phyloP scores from a whole-genome alignment of 2,113 vertebrate genomes.

The Vulpes lagopus region DNA sequence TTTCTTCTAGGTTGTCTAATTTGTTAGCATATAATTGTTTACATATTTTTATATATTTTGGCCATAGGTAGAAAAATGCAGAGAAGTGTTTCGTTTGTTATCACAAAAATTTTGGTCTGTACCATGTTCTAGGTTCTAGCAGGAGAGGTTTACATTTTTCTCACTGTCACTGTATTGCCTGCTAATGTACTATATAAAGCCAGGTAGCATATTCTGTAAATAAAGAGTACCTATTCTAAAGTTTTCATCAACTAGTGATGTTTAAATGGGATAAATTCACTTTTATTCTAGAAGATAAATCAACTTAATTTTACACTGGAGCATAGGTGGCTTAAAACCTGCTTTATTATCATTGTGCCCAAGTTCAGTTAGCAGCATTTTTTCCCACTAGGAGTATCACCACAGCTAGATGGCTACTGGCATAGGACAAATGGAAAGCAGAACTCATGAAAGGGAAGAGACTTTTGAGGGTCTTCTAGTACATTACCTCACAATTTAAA shows the following conservation, averaged over 20 bases:
- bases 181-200: constrained; percentile 51
- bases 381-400: not conserved
- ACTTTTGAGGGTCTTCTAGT: not conserved
- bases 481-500: not conserved
- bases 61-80: constrained; percentile 89
- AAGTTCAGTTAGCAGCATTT: not conserved
- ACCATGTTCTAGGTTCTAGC: constrained; percentile 88
- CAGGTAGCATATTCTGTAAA: not conserved
- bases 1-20: not conserved
- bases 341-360: not conserved
- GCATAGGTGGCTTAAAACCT: not conserved
- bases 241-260: not conserved
- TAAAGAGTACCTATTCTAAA: not conserved
- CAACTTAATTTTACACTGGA: not conserved
- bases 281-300: not conserved
- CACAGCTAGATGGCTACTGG: not conserved
- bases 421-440: not conserved
- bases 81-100: constrained; percentile 87
- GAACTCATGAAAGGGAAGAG: not conserved
- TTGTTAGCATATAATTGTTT: not conserved
- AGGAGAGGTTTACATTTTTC: constrained; percentile 87
- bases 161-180: constrained; percentile 92
- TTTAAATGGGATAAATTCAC: not conserved
- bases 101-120: constrained; percentile 90
- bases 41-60: constrained; percentile 80